These are phyloP conservation scores for Helogale parvula DNA, from an alignment of 2,113 vertebrate species.

Conservation along the genomic window DNA sequence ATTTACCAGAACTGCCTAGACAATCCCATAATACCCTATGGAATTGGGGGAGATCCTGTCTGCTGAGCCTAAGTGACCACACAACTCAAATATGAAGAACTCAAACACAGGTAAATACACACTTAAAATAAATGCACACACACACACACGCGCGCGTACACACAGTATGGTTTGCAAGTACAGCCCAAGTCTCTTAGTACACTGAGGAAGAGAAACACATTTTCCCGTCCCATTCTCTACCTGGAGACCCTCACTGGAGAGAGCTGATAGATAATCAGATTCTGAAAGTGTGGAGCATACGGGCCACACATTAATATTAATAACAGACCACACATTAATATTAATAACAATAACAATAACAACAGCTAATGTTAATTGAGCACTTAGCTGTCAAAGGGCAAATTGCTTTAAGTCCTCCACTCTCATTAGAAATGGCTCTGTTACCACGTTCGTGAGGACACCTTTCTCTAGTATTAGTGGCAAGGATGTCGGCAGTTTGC, in stretches of 20 bases:
- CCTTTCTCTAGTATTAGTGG: background rate
- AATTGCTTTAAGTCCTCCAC: background rate
- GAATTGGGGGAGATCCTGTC: background rate
- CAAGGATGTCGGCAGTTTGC: background rate
- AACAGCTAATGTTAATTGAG: background rate
- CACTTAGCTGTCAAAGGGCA: background rate
- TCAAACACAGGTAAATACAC: background rate
- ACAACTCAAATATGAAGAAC: background rate
- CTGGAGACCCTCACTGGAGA: background rate
- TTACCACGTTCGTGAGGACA: background rate
- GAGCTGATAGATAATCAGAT: background rate
- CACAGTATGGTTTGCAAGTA: background rate
- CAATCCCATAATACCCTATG: background rate
- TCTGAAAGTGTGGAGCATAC: background rate
- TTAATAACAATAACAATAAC: background rate
- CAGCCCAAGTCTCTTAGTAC: background rate
- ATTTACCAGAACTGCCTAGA: background rate
- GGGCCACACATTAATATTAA: background rate
- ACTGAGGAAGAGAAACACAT: background rate
- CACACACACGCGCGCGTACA: background rate
- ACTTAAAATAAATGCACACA: background rate
- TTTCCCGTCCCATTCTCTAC: background rate
- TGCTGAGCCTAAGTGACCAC: background rate
- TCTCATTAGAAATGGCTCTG: fast-evolving
- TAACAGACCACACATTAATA: background rate